Conservation (phyloP, 2,888 invertebrate species). For the Nudaria mundana region DNA sequence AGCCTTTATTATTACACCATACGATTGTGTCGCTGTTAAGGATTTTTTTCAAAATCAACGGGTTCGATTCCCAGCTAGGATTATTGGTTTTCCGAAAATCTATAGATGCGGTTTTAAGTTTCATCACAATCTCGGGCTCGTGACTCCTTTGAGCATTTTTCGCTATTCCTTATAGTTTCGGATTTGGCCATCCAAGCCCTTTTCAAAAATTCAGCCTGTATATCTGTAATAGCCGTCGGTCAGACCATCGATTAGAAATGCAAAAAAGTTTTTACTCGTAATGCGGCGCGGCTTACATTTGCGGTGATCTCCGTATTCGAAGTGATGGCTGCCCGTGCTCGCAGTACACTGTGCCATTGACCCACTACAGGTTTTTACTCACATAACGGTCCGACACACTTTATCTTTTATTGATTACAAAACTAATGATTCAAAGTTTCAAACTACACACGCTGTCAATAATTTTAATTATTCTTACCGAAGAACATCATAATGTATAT, state of each 20-base stretch:
- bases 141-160: too few species aligned
- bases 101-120: too few species aligned
- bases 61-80: too few species aligned
- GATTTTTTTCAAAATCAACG: too few species aligned
- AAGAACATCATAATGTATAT: constrained; percentile 19
- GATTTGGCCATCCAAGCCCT: too few species aligned
- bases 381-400: constrained; percentile 74
- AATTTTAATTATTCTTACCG: constrained; percentile 21
- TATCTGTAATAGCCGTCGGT: constrained; percentile 24
- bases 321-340: constrained; percentile 30
- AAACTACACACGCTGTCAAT: constrained; percentile 40
- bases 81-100: too few species aligned
- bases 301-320: constrained; percentile 15
- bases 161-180: too few species aligned
- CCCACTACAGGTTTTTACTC: constrained; percentile 75
- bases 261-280: constrained; percentile 23
- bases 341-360: constrained; percentile 64
- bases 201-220: too few species aligned
- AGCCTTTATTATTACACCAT: too few species aligned
- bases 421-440: constrained; percentile 57
- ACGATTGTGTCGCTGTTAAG: too few species aligned
- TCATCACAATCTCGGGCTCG: too few species aligned
- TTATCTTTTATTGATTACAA: constrained; percentile 69
- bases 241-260: constrained; percentile 32
- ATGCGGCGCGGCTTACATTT: too few species aligned